phyloP scores from a whole-genome alignment of 92 coral and sea anemone genomes.

The Pocillopora meandrina region DNA sequence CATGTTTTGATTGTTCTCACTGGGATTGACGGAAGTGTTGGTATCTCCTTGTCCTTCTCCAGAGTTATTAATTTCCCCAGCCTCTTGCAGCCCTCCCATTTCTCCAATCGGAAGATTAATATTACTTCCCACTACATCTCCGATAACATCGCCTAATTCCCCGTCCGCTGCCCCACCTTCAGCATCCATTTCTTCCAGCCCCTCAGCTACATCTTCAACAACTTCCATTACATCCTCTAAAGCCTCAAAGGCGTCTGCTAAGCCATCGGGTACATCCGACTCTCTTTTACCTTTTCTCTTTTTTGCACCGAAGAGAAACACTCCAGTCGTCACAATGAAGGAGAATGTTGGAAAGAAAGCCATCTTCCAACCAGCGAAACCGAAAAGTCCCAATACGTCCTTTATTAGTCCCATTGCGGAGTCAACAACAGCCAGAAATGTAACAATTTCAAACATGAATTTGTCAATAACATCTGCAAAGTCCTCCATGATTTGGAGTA shows the following conservation, averaged over 20 bases:
- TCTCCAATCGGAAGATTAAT: conserved; percentile 25
- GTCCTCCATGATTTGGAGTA: conserved; percentile 79
- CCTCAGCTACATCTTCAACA: conserved; percentile 83
- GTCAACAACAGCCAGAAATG: conserved; percentile 86
- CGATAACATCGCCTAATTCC: conserved; percentile 48
- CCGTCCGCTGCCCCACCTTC: conserved; percentile 49
- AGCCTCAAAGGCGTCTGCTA: conserved; percentile 77
- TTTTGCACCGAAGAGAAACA: conserved; percentile 85
- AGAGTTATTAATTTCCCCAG: conserved; percentile 38
- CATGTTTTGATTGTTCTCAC: conserved; percentile 44
- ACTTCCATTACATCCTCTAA: conserved; percentile 74
- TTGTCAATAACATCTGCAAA: conserved; percentile 91
- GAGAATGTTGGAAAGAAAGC: conserved; percentile 89
- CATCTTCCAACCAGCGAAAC: conserved; percentile 86
- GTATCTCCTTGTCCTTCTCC: conserved; percentile 30
- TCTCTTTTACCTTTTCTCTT: conserved; percentile 89
- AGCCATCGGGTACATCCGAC: conserved; percentile 75
- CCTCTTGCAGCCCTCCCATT: conserved; percentile 23
- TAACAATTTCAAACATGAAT: conserved; percentile 93
- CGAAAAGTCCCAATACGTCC: conserved; percentile 80
- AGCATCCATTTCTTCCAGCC: conserved; percentile 60
- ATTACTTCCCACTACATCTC: conserved; percentile 42
- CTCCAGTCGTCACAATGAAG: conserved; percentile 78
- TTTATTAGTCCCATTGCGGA: conserved; percentile 90
- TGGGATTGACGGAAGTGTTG: conserved; percentile 31